Conservation (phyloP, 2,113 vertebrate genomes). For the Psephotus haematonotus region DNA sequence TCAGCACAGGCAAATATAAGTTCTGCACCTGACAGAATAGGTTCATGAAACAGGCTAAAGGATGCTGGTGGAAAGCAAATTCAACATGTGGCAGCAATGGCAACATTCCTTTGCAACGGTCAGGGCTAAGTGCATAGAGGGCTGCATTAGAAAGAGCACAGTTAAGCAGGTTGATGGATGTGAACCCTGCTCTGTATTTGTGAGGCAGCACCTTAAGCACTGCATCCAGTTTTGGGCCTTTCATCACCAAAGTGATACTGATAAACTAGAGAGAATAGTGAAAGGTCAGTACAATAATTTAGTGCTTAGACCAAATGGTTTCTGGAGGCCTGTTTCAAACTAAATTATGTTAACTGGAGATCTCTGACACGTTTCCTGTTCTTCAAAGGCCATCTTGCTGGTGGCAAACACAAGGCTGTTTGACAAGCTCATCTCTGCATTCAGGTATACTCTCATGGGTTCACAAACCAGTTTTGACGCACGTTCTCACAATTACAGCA, state of each 20-base stretch:
- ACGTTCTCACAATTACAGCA: background rate
- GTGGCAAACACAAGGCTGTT: background rate
- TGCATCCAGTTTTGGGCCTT: background rate
- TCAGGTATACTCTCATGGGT: background rate
- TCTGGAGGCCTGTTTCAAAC: background rate
- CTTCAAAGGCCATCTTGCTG: background rate
- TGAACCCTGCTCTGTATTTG: background rate
- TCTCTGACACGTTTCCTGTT: background rate
- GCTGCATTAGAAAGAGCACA: background rate
- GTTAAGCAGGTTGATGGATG: background rate
- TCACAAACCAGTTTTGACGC: background rate
- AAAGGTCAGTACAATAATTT: background rate
- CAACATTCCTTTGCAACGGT: accelerated
- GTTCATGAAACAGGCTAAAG: background rate
- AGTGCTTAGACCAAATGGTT: background rate
- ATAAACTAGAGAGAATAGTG: background rate
- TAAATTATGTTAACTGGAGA: background rate
- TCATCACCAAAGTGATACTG: background rate
- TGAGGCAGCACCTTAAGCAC: background rate
- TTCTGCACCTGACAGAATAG: background rate
- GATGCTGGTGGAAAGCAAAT: background rate
- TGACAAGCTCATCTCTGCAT: background rate
- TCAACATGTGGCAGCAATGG: background rate
- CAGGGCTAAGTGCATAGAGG: background rate
- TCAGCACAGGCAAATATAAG: background rate